Conservation (phyloP, 2,113 vertebrate species). For the Azemiops feae region DNA sequence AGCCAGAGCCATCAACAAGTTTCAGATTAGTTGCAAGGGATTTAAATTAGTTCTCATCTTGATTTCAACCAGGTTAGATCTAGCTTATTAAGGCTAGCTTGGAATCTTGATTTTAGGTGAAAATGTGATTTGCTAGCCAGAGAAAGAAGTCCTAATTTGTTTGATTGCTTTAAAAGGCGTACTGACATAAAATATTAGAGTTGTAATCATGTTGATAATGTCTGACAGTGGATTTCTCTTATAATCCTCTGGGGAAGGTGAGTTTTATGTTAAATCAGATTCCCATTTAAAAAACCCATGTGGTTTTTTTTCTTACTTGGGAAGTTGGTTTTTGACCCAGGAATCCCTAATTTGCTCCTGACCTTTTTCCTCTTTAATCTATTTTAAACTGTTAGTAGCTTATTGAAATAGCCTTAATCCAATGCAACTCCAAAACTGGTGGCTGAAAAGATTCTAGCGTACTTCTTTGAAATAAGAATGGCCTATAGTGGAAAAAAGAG, state of each 20-base stretch:
- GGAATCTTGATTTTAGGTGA: neutral
- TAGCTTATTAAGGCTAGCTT: neutral
- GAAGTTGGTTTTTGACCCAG: constrained; percentile 55
- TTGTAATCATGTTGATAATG: constrained; percentile 25
- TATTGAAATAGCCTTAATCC: constrained; percentile 62
- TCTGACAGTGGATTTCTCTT: constrained; percentile 30
- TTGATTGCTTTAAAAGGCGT: constrained; percentile 25
- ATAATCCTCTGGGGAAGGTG: constrained; percentile 24
- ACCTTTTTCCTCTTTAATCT: constrained; percentile 53
- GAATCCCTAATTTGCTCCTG: constrained; percentile 25
- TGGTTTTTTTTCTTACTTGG: constrained; percentile 18
- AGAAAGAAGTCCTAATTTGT: neutral
- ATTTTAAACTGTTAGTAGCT: constrained; percentile 50
- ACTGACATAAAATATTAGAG: constrained; percentile 11
- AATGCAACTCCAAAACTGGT: constrained; percentile 45
- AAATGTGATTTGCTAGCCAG: neutral
- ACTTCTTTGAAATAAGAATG: constrained; percentile 40
- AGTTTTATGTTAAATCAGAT: constrained; percentile 36
- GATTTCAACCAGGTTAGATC: neutral
- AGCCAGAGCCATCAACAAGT: neutral
- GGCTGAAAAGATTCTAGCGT: constrained; percentile 33
- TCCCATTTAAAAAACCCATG: neutral
- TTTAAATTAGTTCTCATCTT: neutral
- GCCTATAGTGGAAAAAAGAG: constrained; percentile 16
- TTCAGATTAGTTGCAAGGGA: neutral